A percentile compares a stretch with the other conserved stretches of the same genome.
Conservation (phyloP, 2,113 vertebrate species). For the Oreocharis arfaki region DNA sequence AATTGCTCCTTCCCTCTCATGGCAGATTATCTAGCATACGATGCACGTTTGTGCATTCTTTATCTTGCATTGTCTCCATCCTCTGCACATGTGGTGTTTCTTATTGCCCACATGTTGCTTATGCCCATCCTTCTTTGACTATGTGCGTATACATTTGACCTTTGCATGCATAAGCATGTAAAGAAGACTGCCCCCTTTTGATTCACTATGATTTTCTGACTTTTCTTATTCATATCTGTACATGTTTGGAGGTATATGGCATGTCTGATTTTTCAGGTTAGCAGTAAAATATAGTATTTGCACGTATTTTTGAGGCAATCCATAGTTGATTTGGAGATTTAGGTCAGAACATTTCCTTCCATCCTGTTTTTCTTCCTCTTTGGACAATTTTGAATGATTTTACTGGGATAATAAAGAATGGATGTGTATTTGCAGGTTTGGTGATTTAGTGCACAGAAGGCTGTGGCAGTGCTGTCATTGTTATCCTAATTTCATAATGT, state of each 20-base stretch:
- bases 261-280: neutral
- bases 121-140: neutral
- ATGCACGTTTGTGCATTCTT: neutral
- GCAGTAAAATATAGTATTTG: neutral
- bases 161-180: neutral
- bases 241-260: neutral
- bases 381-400: neutral
- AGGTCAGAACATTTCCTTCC: neutral
- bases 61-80: neutral
- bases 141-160: neutral
- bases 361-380: neutral
- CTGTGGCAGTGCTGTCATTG: neutral
- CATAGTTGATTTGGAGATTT: neutral
- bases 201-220: neutral
- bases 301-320: neutral
- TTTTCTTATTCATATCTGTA: neutral
- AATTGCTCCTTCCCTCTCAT: neutral
- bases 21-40: neutral
- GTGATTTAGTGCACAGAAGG: neutral
- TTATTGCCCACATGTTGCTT: neutral
- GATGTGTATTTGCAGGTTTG: neutral
- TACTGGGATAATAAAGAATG: neutral
- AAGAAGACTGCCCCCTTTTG: neutral
- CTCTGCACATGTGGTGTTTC: neutral
- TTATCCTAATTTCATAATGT: conserved; percentile 8